Base-by-base conservation (phyloP, 2,797 vertebrate genomes). In the Tympanoctomys barrerae region DNA sequence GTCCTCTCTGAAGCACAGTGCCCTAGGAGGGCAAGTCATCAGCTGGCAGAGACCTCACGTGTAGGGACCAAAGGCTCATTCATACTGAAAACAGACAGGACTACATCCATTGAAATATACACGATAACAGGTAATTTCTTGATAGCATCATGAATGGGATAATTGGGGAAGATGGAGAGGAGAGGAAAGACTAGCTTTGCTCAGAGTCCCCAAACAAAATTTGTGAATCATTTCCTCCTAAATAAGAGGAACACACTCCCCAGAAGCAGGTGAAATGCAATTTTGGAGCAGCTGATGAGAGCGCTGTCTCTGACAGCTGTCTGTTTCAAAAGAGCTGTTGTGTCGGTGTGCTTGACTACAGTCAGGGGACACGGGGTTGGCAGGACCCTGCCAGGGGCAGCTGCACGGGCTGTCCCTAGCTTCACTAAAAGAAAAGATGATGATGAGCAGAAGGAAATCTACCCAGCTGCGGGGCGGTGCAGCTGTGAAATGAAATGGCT, bases 251-350 rank as follows among this genome's bases (percentile, higher is more conserved):
- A 61, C 79, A n/a, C 31, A 73, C 5, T 26, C 77, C 75, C n/a
- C 86, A 83, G 90, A 94, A 84, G 90, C 86, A 62, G n/a, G 89
- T 95, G 90, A 73, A 96, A 97, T 94, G 79, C 66, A 89, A 75
- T 94, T 96, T 86, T 46, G 54, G 42, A 77, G 81, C 46, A 33
- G 66, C 39, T 93, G 84, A 52, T 81, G 71, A 79, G 42, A 49
- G 28, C 19, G 71, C 79, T 97, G 94, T 96, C 88, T 90, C 79
- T 36, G 59, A 57, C 22, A 49, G 68, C 42, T 18, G 7, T 80
- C 95, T 70, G 26, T 91, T 93, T 49, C 49, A n/a, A 70, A 88
- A 93, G 86, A 87, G 59, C 86, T 1, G 46, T 59, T 21, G 59
- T 42, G 26, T 91, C 82, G 94, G 64, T 61, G 91, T 18, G 62